Evolutionary conservation across 2,113 vertebrate genomes (phyloP), one percentile per base, ranked within the genome.

Genomic region (Anguilla japonica): DNA sequence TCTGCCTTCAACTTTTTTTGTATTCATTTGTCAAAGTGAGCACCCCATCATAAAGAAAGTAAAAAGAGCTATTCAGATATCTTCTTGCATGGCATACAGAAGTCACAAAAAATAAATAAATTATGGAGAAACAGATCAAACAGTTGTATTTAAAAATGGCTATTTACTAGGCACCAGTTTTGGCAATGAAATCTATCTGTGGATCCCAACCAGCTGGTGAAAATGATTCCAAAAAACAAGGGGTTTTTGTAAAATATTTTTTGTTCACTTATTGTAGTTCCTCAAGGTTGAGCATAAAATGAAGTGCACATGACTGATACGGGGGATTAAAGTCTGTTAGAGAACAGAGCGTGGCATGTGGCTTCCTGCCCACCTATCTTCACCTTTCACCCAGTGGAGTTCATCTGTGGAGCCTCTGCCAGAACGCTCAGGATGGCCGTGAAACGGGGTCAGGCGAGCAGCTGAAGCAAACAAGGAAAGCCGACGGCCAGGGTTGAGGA

Each of bases 401-500:
- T 84, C 16, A 85, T 60, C 41, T 87, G 80, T 82, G 46, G 85
- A 40, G 20, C 39, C 26, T 46, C 18, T 2, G 40, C 41, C 1
- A 26, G 41, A 79, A 57, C 71, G 34, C 71, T 29, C 71, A 29
- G 56, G 60, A 6, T 5, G 83, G 56, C 71, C 53, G 40, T 5
- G 26, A 39, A 16, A 67, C 29, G 29, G 41, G 22, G 40, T 50
- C 82, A 5, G 39, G 82, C 26, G 41, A 81, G 81, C 18, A 39
- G 83, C 79, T 43, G 87, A 87, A 86, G 90, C 78, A 89, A 91
- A 92, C 80, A 89, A 81, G 87, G 86, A 88, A 90, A 83, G 11
- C 20, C 53, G 82, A 67, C 79, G 88, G 75, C 88, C 34, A 92
- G 83, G 83, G 81, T 5, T 79, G 89, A 93, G 95, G 95, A 95